Base-by-base conservation (phyloP, 2,888 invertebrate genomes). In the Nysson spinosus region DNA sequence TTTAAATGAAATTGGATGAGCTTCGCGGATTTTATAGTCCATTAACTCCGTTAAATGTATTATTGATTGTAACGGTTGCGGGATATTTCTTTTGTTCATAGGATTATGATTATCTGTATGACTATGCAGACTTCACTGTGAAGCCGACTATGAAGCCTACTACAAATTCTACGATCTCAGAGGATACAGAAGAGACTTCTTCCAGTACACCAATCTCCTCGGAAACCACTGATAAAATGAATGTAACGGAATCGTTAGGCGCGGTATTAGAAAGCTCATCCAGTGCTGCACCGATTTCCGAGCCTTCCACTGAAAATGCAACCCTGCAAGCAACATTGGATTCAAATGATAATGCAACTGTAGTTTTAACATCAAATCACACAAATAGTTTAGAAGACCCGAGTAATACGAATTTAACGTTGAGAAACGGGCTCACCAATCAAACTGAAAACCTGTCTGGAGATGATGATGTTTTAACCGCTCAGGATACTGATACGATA, bases 41-140 rank as follows among this genome's bases (percentile, higher is more conserved):
- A n/a, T n/a, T n/a, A n/a, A n/a, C n/a, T n/a, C n/a, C n/a, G n/a
- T n/a, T n/a, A n/a, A n/a, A n/a, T n/a, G n/a, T n/a, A n/a, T n/a
- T n/a, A n/a, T n/a, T n/a, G n/a, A n/a, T n/a, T n/a, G n/a, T 26
- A 22, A 16, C 22, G 14, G 20, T 42, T 7, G 24, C 14, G 32
- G 1, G n/a, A n/a, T 32, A 16, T 17, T 4, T 5, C 5, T 17
- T 1, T 37, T 19, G 49, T 54, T 90, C 89, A 22, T 88, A 93
- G 93, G 92, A 92, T 81, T 93, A 92, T 72, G 93, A 93, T 86
- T 93, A 93, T 81, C 90, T 91, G 46, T 93, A 93, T 82, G 93
- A 93, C 83, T 93, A 93, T 78, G 89, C 91, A 3, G 93, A 93
- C 79, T 91, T 93, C 85, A 93, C 93, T 14, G 88, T 92, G 79